These are phyloP conservation scores for Cephus pulcher DNA, from an alignment of 2,888 invertebrate species.

Conservation along the genomic window DNA sequence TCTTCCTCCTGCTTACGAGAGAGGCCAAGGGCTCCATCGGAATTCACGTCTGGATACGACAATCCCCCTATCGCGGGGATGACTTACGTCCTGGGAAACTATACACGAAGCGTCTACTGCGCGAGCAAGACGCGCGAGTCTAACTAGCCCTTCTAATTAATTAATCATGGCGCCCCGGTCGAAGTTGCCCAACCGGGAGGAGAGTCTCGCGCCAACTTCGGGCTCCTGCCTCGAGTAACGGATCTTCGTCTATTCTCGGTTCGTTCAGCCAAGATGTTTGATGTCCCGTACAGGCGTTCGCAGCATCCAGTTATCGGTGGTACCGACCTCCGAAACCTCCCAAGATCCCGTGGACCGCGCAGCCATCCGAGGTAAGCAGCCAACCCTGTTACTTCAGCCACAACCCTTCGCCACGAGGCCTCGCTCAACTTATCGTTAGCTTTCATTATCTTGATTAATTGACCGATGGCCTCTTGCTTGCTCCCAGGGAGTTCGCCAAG, in stretches of 20 bases:
- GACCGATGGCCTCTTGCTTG: slow-evolving; percentile 57
- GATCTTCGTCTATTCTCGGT: slow-evolving; percentile 63
- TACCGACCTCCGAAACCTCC: no score
- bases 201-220: slow-evolving; percentile 40
- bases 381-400: slow-evolving; percentile 29
- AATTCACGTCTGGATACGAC: no score
- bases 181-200: slow-evolving; percentile 57
- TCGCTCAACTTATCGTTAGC: slow-evolving; percentile 47
- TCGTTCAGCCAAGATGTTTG: slow-evolving; percentile 62
- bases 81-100: no score
- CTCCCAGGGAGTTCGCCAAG: background rate
- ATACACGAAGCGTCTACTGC: no score
- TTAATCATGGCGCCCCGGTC: slow-evolving; percentile 63
- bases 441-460: slow-evolving; percentile 67
- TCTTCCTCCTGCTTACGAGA: no score
- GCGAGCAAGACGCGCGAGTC: slow-evolving; percentile 15
- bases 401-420: slow-evolving; percentile 17
- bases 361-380: slow-evolving; percentile 11
- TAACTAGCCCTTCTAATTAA: slow-evolving; percentile 65
- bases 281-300: slow-evolving; percentile 60
- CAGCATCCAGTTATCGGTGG: no score
- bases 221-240: slow-evolving; percentile 56
- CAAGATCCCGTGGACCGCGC: no score
- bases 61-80: no score
- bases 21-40: no score